These are phyloP conservation scores for Nothobranchius furzeri DNA, from an alignment of 2,113 vertebrate genomes.

Conservation along the genomic window DNA sequence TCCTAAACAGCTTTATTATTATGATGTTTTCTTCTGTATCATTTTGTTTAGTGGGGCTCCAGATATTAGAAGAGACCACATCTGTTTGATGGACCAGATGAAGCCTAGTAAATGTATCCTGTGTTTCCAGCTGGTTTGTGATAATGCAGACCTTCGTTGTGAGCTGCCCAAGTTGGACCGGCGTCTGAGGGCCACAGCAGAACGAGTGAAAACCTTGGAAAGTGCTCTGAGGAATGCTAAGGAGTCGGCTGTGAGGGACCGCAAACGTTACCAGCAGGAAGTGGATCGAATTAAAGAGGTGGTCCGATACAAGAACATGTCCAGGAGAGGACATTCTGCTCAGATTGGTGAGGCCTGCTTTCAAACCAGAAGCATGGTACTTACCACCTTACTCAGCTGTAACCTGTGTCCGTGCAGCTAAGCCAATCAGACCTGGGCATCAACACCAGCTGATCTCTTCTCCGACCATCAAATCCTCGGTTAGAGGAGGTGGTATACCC, in stretches of 20 bases:
- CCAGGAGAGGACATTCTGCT: constrained; percentile 85
- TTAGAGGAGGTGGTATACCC: constrained; percentile 77
- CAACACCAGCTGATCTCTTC: constrained; percentile 77
- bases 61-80: too few species aligned
- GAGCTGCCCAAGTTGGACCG: constrained; percentile 96
- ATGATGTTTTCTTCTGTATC: too few species aligned
- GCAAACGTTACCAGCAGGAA: constrained; percentile 94
- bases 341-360: constrained; percentile 84
- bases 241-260: constrained; percentile 87
- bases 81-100: too few species aligned
- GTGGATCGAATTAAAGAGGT: constrained; percentile 95
- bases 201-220: constrained; percentile 92
- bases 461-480: constrained; percentile 75
- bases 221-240: constrained; percentile 87
- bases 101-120: background rate
- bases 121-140: constrained; percentile 83
- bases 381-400: background rate
- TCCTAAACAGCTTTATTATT: too few species aligned
- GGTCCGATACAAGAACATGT: constrained; percentile 87
- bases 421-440: constrained; percentile 88
- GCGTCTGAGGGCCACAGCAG: constrained; percentile 88
- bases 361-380: background rate
- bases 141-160: constrained; percentile 95
- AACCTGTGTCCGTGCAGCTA: constrained; percentile 74
- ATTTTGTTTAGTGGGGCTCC: too few species aligned